Evolutionary conservation across 1,140 invertebrate genomes (phyloP).

Genomic region (Drosophila fuyamai): DNA sequence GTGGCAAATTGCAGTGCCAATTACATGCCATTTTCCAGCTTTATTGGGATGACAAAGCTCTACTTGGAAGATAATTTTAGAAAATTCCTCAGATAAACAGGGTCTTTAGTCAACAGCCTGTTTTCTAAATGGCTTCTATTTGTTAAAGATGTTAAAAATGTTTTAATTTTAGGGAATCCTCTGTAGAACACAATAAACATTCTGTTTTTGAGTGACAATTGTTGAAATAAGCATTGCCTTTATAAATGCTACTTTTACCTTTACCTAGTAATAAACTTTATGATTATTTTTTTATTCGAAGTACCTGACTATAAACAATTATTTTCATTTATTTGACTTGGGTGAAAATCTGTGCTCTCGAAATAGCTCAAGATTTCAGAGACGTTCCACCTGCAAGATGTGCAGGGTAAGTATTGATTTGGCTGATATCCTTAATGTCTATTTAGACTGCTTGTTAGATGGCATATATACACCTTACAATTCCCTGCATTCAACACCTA

Average conservation of each 20-base stretch:
- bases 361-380: not conserved
- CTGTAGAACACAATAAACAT: too few species aligned
- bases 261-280: too few species aligned
- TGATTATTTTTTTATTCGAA: too few species aligned
- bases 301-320: too few species aligned
- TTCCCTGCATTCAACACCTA: constrained; percentile 32
- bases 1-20: constrained; percentile 51
- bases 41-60: not conserved
- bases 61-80: not conserved
- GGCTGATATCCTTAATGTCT: constrained; percentile 26
- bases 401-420: constrained; percentile 27
- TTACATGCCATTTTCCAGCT: constrained; percentile 31
- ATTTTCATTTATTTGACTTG: not conserved
- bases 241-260: not conserved
- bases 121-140: not conserved
- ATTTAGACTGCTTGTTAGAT: constrained; percentile 27
- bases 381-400: not conserved
- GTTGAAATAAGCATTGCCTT: not conserved
- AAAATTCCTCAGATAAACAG: not conserved
- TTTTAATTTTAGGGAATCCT: too few species aligned
- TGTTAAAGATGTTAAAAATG: not conserved
- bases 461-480: constrained; percentile 1
- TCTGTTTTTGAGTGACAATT: too few species aligned
- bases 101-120: not conserved
- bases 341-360: not conserved